Evolutionary conservation across 92 coral and sea anemone species (phyloP), one percentile per base, ranked within the genome.

Genomic region (Umimayanthus kanabou): DNA sequence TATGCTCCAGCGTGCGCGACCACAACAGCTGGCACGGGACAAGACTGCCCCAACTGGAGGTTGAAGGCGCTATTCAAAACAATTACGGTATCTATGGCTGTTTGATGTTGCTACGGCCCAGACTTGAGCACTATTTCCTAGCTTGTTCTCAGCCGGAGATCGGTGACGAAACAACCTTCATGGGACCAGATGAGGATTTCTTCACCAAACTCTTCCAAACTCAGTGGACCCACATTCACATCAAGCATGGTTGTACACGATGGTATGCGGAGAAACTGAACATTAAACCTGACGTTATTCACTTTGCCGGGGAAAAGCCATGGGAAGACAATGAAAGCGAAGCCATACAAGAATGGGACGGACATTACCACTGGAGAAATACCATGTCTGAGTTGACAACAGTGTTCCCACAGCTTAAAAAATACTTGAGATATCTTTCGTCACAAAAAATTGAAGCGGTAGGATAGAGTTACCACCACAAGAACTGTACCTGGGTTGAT

Each of bases 51-150:
- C 97, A 95, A 88, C 80, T 82, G 55, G 93, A 94, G 79, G 90
- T 95, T 55, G 94, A 94, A 83, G 92, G 87, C 61, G 85, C 98
- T 20, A 84, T 95, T 47, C 77, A 81, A 64, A 94, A 95, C 84
- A 95, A 95, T 79, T 94, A 95, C 75, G 96, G 98, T 7, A 92
- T 95, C 10, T 90, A 87, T 71, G 98, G 98, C 15, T 95, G 98
- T 37, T 74, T 88, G 26, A 94, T 95, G 96, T 82, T 95, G 11
- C 91, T 95, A 20, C 85, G 88, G 20, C 98, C 97, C 20, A 90
- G 87, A 57, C 88, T 94, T n/a, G 94, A 94, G 57, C 86, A 94
- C 72, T 94, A 92, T 79, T 89, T 94, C 71, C 9, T 92, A 84
- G 94, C 95, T 18, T 91, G 94, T 43, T 92, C 98, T 25, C 95